Evolutionary conservation across 2,888 invertebrate genomes (phyloP), one percentile per base, ranked within the genome.

Genomic region (Boloria euphrosyne): DNA sequence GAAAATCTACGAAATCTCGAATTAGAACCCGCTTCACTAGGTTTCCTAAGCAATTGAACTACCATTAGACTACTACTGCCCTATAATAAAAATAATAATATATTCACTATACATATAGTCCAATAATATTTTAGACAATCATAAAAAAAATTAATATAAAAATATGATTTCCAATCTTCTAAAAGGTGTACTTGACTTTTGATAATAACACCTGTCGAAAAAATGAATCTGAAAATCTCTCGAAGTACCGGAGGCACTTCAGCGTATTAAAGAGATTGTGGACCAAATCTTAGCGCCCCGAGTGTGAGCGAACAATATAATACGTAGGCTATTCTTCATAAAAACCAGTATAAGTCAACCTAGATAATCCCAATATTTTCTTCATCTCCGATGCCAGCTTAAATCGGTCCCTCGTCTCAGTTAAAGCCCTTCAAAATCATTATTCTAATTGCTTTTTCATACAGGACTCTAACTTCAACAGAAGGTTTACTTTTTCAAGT

Each of bases 371-470:
- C 66, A 38, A 54, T 46, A 22, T 18, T 49, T 43, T 13, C 18
- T 54, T 22, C 31, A 47, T 17, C 4, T 22, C 14, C 18, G 22
- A 63, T 50, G 60, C 46, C 71, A 65, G 7, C 58, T 47, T 74
- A 66, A 59, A 52, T 55, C 69, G 69, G 70, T 69, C 63, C 65
- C 54, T 65, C 65, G 50, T 53, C 64, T 62, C 58, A 62, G 73
- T 74, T 73, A 66, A 73, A 79, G 78, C 75, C 76, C 84, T 86
- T 87, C 81, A 85, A 84, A 83, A 87, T 90, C 89, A 90, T 90
- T 90, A 90, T 90, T 81, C 82, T 83, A 84, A 84, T 83, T 84
- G 84, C 81, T 83, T 82, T 80, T 88, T 87, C 86, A 86, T 86
- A 85, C 79, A 77, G 78, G 82, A 81, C 81, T 81, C 82, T 76